These are phyloP conservation scores for Zapornia atra DNA, from an alignment of 2,113 vertebrate species.

Conservation along the genomic window DNA sequence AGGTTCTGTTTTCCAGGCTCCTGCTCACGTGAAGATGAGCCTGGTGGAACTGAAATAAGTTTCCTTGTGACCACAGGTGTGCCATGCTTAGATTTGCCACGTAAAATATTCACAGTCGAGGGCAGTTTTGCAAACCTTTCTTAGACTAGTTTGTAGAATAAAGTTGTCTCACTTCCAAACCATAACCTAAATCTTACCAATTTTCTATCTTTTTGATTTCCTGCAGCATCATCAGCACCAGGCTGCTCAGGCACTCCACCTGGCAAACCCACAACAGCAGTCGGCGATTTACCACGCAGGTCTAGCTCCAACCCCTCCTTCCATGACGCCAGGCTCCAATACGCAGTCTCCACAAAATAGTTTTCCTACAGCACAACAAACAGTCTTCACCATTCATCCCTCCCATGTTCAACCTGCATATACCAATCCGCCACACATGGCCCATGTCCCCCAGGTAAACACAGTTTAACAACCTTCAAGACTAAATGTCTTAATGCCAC, in stretches of 20 bases:
- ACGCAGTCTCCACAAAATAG: conserved; percentile 95
- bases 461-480: conserved; percentile 65
- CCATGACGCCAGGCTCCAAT: conserved; percentile 95
- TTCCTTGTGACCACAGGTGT: rapidly evolving
- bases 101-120: rapidly evolving
- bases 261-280: conserved; percentile 93
- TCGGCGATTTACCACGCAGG: conserved; percentile 92
- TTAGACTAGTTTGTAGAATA: rapidly evolving
- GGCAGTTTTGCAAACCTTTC: neutral
- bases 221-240: conserved; percentile 90
- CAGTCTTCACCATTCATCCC: conserved; percentile 94
- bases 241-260: conserved; percentile 92
- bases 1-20: neutral
- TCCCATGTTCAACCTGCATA: conserved; percentile 97
- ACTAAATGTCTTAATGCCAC: conserved; percentile 60
- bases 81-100: neutral
- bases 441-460: conserved; percentile 94
- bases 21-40: neutral
- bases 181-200: neutral
- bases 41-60: neutral
- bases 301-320: conserved; percentile 92
- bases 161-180: rapidly evolving
- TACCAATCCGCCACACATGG: conserved; percentile 93
- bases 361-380: conserved; percentile 93
- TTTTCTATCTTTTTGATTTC: neutral